Conservation (phyloP, 2,888 invertebrate genomes). For the Metallyticus violacea region DNA sequence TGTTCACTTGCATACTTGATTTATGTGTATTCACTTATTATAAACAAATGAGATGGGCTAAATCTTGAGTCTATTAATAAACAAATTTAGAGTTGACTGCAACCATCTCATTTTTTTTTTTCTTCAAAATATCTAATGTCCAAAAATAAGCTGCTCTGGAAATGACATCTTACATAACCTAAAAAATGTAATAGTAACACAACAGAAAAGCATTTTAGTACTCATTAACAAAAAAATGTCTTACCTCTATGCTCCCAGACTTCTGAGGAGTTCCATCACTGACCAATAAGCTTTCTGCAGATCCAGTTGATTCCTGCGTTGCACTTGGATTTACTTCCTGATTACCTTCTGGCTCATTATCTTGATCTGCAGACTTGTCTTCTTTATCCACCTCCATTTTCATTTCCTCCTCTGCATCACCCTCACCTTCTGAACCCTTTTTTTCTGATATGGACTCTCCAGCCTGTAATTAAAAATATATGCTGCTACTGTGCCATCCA, state of each 20-base stretch:
- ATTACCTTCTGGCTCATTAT: background rate
- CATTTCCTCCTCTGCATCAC: conserved; percentile 2
- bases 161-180: background rate
- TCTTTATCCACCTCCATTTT: conserved; percentile 6
- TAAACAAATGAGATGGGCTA: too few relatives aligned
- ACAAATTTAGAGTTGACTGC: too few relatives aligned
- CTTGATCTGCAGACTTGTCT: background rate
- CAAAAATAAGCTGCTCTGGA: too few relatives aligned
- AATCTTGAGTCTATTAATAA: too few relatives aligned
- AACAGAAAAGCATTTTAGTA: too few relatives aligned
- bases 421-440: background rate
- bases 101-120: too few relatives aligned
- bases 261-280: background rate
- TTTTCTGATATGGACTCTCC: background rate
- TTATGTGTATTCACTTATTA: too few relatives aligned
- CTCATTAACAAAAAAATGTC: background rate
- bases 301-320: background rate
- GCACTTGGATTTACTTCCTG: background rate
- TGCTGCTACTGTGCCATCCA: too few relatives aligned
- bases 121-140: too few relatives aligned
- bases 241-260: background rate
- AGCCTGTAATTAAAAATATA: background rate
- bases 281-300: background rate
- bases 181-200: too few relatives aligned
- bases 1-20: too few relatives aligned